phyloP scores from a whole-genome alignment of 2,113 vertebrate genomes.

The Ceyx margarethae region DNA sequence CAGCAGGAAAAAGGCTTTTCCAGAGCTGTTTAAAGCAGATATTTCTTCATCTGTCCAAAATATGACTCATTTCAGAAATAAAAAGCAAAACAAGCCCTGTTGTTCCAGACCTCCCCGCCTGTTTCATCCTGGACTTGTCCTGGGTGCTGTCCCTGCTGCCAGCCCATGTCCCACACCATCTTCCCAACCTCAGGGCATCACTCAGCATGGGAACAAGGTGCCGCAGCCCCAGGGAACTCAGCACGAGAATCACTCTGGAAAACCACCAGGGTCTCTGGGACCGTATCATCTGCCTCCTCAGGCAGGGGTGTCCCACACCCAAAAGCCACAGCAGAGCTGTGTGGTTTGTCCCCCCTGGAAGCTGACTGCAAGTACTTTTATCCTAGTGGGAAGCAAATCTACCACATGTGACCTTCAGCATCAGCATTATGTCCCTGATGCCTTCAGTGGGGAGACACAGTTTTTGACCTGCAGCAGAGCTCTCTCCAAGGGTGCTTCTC shows the following conservation, averaged over 20 bases:
- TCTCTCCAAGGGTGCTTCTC: neutral
- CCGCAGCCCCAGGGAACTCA: neutral
- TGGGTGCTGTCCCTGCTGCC: rapidly evolving
- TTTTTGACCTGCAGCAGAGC: rapidly evolving
- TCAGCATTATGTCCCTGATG: neutral
- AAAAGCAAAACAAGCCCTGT: neutral
- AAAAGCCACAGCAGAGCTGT: rapidly evolving
- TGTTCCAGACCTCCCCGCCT: neutral
- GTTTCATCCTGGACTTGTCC: neutral
- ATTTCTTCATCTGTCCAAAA: neutral
- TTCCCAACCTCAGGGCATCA: neutral
- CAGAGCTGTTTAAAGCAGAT: neutral
- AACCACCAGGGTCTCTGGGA: too few species aligned
- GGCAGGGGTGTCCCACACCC: neutral
- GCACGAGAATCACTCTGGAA: neutral
- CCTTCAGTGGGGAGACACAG: rapidly evolving
- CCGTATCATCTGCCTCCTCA: neutral
- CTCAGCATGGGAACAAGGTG: rapidly evolving
- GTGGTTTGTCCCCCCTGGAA: rapidly evolving
- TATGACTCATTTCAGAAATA: neutral
- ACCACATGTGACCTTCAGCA: rapidly evolving
- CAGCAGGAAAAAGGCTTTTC: neutral
- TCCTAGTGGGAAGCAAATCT: rapidly evolving
- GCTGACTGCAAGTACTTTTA: too few species aligned
- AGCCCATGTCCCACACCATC: rapidly evolving